Conservation (phyloP, 2,888 invertebrate genomes). For the Zygaena filipendulae region DNA sequence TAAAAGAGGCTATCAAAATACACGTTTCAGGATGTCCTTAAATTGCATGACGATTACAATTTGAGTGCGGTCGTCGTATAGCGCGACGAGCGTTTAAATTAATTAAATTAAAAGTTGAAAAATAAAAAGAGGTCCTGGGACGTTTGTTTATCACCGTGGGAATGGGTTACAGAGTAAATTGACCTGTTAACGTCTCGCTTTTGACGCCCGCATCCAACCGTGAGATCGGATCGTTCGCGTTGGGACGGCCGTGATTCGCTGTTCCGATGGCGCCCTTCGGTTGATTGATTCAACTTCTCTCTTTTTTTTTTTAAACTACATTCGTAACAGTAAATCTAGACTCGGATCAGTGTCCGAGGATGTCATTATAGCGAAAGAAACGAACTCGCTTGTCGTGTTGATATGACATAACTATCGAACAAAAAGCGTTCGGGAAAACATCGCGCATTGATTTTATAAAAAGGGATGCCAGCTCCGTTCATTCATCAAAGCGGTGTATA, state of each 20-base stretch:
- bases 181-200: conserved; percentile 53
- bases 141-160: conserved; percentile 54
- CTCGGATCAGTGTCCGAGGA: no score
- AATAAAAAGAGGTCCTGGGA: not conserved
- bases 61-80: no score
- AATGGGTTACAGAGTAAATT: conserved; percentile 56
- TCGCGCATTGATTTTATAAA: conserved; percentile 31
- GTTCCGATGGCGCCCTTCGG: conserved; percentile 47
- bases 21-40: no score
- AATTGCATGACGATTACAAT: no score
- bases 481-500: conserved; percentile 45
- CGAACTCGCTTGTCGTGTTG: no score
- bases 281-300: conserved; percentile 52
- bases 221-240: conserved; percentile 59
- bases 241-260: conserved; percentile 53
- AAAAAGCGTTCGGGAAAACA: conserved; percentile 35
- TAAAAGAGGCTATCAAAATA: no score
- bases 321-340: no score
- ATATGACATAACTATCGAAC: conserved; percentile 20
- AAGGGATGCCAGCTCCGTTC: conserved; percentile 48
- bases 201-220: conserved; percentile 62
- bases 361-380: no score
- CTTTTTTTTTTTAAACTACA: conserved; percentile 39
- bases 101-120: no score
- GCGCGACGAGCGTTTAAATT: no score